Evolutionary conservation across 2,888 invertebrate genomes (phyloP), one percentile per base, ranked within the genome.

Genomic region (Epirrita christyi): DNA sequence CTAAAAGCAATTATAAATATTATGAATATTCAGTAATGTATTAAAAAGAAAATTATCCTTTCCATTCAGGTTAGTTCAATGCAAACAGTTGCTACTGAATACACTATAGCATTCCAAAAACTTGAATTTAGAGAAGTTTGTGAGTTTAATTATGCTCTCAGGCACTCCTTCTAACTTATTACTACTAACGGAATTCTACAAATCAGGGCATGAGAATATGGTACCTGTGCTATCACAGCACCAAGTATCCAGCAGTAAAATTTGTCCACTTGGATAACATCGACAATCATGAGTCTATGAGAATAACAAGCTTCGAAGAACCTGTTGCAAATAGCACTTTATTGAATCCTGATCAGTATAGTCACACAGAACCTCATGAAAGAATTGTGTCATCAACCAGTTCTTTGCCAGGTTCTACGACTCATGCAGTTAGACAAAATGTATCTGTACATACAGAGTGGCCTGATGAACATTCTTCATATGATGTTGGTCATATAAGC

Each of bases 191-290:
- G 72, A 66, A 67, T 77, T 72, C 66, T 74, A 74, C 70, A 74
- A 75, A 83, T 71, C 78, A 92, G 92, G 90, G 83, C 70, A 71
- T 75, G 76, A 87, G 80, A 73, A 66, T 76, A 67, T 91, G 92
- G 91, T 84, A 88, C 75, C 76, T 82, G 71, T 92, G 92, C 71
- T 90, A 89, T 77, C 92, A 91, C 76, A 85, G 80, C 71, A 78
- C 70, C 66, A 85, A 75, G 76, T 85, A 86, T 78, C 92, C 91
- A 59, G 81, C 80, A 11, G 75, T 78, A 54, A 83, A 80, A 59
- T 91, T 86, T 79, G 76, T 80, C n/a, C 87, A 88, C 59, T 59
- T 86, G 70, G 86, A 89, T 73, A 63, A 64, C 27, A 52, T 55
- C 65, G 74, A 72, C 57, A 59, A 59, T 42, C 58, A 63, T 51